Base-by-base conservation (phyloP, 2,113 vertebrate species). In the Emydura subglobosa region DNA sequence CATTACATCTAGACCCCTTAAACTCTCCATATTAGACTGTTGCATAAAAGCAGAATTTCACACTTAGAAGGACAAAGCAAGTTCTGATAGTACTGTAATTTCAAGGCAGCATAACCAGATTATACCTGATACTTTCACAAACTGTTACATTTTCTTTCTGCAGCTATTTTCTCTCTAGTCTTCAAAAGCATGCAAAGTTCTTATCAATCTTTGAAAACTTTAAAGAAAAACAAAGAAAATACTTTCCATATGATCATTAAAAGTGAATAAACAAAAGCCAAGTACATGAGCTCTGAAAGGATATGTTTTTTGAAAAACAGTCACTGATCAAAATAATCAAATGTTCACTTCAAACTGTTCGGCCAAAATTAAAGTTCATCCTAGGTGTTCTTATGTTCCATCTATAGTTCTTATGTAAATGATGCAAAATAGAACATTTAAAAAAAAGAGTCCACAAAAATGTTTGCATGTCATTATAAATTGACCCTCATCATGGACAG, bases 21-120 rank as follows among this genome's bases (percentile, higher is more conserved):
- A 89, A 79, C 51, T 97, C 93, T 89, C 10, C 74, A 82, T 85
- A 94, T 84, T 13, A 94, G 24, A 55, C 42, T 80, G 27, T 81
- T 87, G 27, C 17, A 59, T 7, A 68, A 65, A 80, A 80, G 39
- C 5, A 85, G 87, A 83, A 83, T 82, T 21, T 76, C 93, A 24
- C 39, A 51, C 92, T 96, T 78, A 83, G 17, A 57, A 88, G 90
- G 51, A 25, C 21, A 86, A 68, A 80, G n/a, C 44, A 78, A 19
- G 7, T 80, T 93, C 82, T 88, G 9, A 9, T 31, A 87, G 47
- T 2, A 3, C 5, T 79, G 53, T 85, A 31, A 84, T 81, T 92
- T 91, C 24, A 84, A 90, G 53, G 21, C 16, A 76, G 10, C 2
- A 76, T 50, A 34, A 4, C 82, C 27, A 68, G 47, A 9, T 12